Evolutionary conservation across 2,113 vertebrate genomes (phyloP).

Genomic region (Scopus umbretta): DNA sequence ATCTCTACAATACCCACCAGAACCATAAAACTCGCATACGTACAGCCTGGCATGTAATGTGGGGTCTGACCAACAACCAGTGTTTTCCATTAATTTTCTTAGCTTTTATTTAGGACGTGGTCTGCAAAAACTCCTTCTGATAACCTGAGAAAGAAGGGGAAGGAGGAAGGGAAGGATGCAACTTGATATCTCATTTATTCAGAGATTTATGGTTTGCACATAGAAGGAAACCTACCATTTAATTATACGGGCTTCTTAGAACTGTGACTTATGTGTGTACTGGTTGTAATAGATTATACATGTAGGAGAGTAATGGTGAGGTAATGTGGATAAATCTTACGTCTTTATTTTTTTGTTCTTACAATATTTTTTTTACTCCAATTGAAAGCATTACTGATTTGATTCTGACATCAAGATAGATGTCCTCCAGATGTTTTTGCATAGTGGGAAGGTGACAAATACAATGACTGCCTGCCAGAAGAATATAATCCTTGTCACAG

Average conservation of each 20-base stretch:
- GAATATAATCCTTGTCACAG: background rate
- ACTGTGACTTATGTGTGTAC: background rate
- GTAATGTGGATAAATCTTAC: background rate
- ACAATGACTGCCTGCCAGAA: background rate
- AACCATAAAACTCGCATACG: background rate
- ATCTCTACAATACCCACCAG: background rate
- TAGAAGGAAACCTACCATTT: background rate
- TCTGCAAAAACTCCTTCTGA: background rate
- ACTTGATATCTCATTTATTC: background rate
- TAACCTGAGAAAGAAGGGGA: background rate
- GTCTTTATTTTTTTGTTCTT: background rate
- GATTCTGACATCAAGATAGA: background rate
- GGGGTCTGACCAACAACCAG: background rate
- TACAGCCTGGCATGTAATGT: background rate
- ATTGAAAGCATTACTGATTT: background rate
- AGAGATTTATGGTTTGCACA: background rate
- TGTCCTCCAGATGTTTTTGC: background rate
- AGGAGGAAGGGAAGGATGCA: background rate
- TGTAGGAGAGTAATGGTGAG: background rate
- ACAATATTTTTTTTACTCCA: background rate
- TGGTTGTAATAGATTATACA: background rate
- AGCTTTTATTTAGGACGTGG: background rate
- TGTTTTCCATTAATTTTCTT: background rate
- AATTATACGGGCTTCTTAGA: background rate
- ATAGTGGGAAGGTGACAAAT: background rate